Base-by-base conservation (phyloP, 2,797 vertebrate genomes). In the Delichon dasypus region DNA sequence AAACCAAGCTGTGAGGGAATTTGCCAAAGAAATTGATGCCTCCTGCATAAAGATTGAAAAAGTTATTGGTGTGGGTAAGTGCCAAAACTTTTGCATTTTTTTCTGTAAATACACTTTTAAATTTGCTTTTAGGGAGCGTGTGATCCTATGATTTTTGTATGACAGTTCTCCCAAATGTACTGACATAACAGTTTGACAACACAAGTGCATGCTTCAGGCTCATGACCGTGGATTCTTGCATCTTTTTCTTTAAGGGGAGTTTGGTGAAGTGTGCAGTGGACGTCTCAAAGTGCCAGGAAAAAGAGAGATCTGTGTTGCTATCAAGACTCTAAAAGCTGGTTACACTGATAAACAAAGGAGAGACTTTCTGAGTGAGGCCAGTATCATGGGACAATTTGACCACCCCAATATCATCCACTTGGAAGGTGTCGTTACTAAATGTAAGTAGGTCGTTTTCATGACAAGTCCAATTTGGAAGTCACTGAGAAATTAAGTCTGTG, bases 41-140 rank as follows among this genome's bases (percentile, higher is more conserved):
- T 99, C 99, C 82, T 99, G 99, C 86, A 99, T 99, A 97, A 99
- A 99, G 97, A 99, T 99, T 26, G 99, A 99, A 98, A 99, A 99
- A 98, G 99, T 99, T 76, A 99, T 99, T 62, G 99, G 99, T 85
- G 99, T 99, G 18, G 99, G 99, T 99, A 97, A 98, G 98, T 93
- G 75, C 94, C 89, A 93, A 89, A 93, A 65, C 70, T 54, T 96
- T 55, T 68, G n/a, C 50, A 17, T 85, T 73, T 91, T 83, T 85
- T 83, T 22, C 65, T 58, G 34, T 70, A 93, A 89, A 40, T 90
- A 48, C 15, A 7, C 61, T 90, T 95, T 90, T n/a, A 53, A 91
- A 73, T 65, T 94, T 64, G 27, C 20, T 75, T 94, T 90, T 79
- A 62, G 65, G 66, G 68, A 88, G 67, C 2, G 7, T 75, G 50